Percentiles rank a stretch among this genome's conserved stretches.
phyloP scores from a whole-genome alignment of 1,140 invertebrate genomes.

The Drosophila melanica region DNA sequence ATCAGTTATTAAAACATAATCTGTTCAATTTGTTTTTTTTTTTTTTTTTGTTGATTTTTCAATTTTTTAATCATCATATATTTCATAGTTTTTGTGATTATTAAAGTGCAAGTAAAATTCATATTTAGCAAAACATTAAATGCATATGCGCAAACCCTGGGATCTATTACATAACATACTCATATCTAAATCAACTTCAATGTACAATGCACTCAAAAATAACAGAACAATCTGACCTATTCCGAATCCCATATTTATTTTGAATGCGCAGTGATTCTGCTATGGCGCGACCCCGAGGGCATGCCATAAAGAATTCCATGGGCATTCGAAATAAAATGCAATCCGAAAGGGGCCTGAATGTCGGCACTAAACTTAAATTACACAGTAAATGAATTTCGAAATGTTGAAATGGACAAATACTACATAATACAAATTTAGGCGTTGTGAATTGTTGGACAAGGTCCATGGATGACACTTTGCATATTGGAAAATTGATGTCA shows the following conservation, averaged over 20 bases:
- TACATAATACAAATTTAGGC: slow-evolving; percentile 19
- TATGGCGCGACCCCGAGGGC: neutral
- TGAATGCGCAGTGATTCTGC: slow-evolving; percentile 17
- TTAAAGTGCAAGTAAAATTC: slow-evolving; percentile 33
- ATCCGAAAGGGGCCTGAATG: neutral
- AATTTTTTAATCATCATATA: neutral
- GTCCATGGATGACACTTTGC: slow-evolving; percentile 29
- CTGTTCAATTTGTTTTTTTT: too few relatives aligned
- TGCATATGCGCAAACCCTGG: slow-evolving; percentile 55
- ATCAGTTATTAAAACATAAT: too few relatives aligned
- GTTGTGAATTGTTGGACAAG: slow-evolving; percentile 8
- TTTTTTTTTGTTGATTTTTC: too few relatives aligned
- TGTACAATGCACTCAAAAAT: slow-evolving; percentile 13
- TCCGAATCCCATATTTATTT: slow-evolving; percentile 29
- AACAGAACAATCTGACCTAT: slow-evolving; percentile 3
- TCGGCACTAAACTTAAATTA: slow-evolving; percentile 6
- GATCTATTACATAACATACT: slow-evolving; percentile 41
- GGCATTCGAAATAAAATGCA: slow-evolving; percentile 5
- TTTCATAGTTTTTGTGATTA: slow-evolving; percentile 21
- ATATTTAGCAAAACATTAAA: slow-evolving; percentile 53
- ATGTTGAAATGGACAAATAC: neutral
- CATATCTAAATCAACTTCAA: slow-evolving; percentile 31
- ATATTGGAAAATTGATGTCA: slow-evolving; percentile 1
- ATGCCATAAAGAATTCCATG: neutral
- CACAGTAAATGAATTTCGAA: slow-evolving; percentile 32